These are phyloP conservation scores for Tipula helvola DNA, from an alignment of 2,888 invertebrate species.

Conservation along the genomic window DNA sequence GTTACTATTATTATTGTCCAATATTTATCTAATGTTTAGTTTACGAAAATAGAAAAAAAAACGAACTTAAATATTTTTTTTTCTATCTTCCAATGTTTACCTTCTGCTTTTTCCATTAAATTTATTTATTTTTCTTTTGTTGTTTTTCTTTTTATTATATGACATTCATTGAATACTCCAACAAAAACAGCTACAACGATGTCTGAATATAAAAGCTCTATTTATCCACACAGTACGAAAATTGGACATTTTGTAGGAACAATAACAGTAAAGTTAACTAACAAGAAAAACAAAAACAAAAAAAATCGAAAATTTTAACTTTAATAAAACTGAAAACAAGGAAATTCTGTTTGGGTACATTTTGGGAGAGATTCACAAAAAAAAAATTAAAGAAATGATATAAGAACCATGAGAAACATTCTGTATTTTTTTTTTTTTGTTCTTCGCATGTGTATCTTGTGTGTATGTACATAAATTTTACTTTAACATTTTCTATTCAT, in stretches of 20 bases:
- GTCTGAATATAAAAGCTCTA: neutral
- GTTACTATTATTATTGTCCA: slow-evolving; percentile 4
- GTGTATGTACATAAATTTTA: neutral
- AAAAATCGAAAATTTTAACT: neutral
- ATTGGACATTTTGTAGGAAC: neutral
- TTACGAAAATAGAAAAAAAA: neutral
- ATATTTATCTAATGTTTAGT: slow-evolving; percentile 4
- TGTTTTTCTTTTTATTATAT: neutral
- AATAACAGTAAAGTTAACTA: neutral
- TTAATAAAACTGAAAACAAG: neutral
- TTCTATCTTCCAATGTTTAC: neutral
- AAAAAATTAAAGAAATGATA: neutral
- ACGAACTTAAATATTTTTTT: neutral
- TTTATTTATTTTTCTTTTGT: neutral
- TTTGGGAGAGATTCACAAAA: neutral
- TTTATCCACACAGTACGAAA: neutral
- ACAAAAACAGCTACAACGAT: neutral
- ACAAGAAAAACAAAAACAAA: too few species aligned
- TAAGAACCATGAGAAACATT: neutral
- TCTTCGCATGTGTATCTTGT: neutral
- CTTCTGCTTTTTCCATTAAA: neutral
- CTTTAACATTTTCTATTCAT: neutral
- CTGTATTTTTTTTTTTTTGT: neutral
- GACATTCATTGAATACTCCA: neutral
- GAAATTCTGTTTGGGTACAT: neutral